Base-by-base conservation (phyloP, 2,797 vertebrate genomes). In the Acanthurus tractus region DNA sequence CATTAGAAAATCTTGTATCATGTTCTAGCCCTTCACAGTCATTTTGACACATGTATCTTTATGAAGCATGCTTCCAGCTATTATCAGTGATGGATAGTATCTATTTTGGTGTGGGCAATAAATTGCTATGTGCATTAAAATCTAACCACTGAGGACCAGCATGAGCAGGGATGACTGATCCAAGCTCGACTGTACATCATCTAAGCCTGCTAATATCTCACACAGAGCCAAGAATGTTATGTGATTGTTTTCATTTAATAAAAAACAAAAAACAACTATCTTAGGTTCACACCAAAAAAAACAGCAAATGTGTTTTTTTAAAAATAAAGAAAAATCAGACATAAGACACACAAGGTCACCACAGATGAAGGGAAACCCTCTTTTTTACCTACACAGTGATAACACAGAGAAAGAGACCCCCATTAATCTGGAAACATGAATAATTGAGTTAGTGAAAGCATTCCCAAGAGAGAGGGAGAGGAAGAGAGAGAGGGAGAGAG, bases 401-500 rank as follows among this genome's bases (percentile, higher is more conserved):
- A 73, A 62, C 18, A 77, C 8, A 66, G 45, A 81, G 70, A 79
- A 15, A 76, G 70, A 79, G 69, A 87, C 53, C 83, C 76, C 80
- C 83, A 77, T 84, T 92, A 82, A 94, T 90, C 78, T 90, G 82
- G 79, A 84, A 89, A 86, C 88, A 93, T 95, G 84, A 95, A 94
- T 94, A 93, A 94, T 93, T 93, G 89, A 94, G 80, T 87, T 68
- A 48, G 76, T 81, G 80, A 90, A 81, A 88, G 84, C 65, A 82
- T 84, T 90, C 85, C 88, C 87, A 86, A 58, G 71, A 78, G 84
- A 42, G 44, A 50, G 38, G 75, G 36, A 64, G 57, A 78, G 42
- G 20, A 55, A 71, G 52, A 59, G 57, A 76, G 36, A 75, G 77
- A 78, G 63, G 63, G 59, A 64, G 52, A 44, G 40, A 34, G 46